phyloP scores from a whole-genome alignment of 2,113 vertebrate species.

The Gasterosteus nipponicus region DNA sequence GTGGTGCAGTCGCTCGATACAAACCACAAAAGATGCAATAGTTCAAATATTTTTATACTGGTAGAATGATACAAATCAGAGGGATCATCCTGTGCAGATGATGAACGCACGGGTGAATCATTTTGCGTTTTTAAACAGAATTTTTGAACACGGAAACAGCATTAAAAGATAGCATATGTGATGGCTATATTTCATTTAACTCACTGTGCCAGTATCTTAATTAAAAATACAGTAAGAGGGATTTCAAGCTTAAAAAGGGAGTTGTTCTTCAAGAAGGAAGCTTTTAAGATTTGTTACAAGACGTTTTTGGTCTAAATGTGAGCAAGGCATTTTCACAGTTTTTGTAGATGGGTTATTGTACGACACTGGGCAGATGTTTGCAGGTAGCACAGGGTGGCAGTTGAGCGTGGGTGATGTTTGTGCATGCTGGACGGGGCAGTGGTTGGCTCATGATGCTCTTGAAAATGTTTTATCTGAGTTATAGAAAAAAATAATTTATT shows the following conservation, averaged over 20 bases:
- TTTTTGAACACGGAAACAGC: slow-evolving; percentile 24
- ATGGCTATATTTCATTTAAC: background rate
- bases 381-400: no score
- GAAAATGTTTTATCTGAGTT: background rate
- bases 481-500: background rate
- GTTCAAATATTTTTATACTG: slow-evolving; percentile 38
- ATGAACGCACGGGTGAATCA: slow-evolving; percentile 25
- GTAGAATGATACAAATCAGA: slow-evolving; percentile 42
- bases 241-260: slow-evolving; percentile 6
- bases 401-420: background rate
- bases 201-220: slow-evolving; percentile 7
- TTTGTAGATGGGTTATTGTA: no score
- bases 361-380: no score
- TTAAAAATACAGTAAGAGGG: slow-evolving; percentile 26
- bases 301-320: background rate
- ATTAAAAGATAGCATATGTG: slow-evolving; percentile 4
- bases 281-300: slow-evolving; percentile 28
- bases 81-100: slow-evolving; percentile 15
- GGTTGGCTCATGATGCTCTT: background rate
- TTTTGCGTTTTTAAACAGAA: slow-evolving; percentile 24
- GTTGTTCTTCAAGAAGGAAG: slow-evolving; percentile 12
- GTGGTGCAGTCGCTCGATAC: slow-evolving; percentile 10
- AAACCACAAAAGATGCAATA: slow-evolving; percentile 40
- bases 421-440: background rate
- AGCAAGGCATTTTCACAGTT: no score